Percentiles rank a stretch among this genome's conserved stretches.
Evolutionary conservation across 92 coral and sea anemone species (phyloP).

Genomic region (Scolanthus callimorphus): DNA sequence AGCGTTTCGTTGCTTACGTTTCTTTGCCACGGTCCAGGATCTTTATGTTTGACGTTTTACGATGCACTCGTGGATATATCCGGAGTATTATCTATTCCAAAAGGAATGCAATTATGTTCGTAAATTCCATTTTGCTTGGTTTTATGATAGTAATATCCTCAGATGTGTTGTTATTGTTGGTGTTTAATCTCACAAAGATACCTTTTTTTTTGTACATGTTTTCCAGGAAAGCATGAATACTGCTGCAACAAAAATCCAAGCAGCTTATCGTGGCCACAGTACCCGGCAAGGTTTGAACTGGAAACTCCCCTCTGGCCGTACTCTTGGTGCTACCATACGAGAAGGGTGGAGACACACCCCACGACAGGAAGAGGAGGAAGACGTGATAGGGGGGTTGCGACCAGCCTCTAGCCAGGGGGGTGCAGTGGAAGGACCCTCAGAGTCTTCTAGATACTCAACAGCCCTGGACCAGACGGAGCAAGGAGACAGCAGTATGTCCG

Average conservation of each 20-base stretch:
- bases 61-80: too few species aligned
- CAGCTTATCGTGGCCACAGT: constrained; percentile 93
- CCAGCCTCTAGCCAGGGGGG: too few species aligned
- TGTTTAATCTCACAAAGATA: too few species aligned
- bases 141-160: too few species aligned
- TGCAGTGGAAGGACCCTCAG: constrained; percentile 34
- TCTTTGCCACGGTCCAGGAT: too few species aligned
- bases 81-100: too few species aligned
- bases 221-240: constrained; percentile 56
- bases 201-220: too few species aligned
- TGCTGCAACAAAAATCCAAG: constrained; percentile 96
- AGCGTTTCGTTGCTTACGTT: too few species aligned
- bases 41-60: too few species aligned
- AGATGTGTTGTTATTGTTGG: too few species aligned
- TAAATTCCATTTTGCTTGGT: too few species aligned
- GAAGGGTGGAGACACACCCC: constrained; percentile 54
- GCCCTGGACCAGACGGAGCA: constrained; percentile 31
- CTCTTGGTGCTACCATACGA: constrained; percentile 70
- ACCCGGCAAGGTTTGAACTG: constrained; percentile 86
- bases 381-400: constrained; percentile 3
- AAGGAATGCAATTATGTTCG: too few species aligned
- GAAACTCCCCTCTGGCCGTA: constrained; percentile 89
- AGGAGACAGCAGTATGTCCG: constrained; percentile 49
- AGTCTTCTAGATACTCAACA: constrained; percentile 37
- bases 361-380: constrained; percentile 2